These are phyloP conservation scores for Ceyx margarethae DNA, from an alignment of 2,113 vertebrate genomes.

Conservation along the genomic window DNA sequence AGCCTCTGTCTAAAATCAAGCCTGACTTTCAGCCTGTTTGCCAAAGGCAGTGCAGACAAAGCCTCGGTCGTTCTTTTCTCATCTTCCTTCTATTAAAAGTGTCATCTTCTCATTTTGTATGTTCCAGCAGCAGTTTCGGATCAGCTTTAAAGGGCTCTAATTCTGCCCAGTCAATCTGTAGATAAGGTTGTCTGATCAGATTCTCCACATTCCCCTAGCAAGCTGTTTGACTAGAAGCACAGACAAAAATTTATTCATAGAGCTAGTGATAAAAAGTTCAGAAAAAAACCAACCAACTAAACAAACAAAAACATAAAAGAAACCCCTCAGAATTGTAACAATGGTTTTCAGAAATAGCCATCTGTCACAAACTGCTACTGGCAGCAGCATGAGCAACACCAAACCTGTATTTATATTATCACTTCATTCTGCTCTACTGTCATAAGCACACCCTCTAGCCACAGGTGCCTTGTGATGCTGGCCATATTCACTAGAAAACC, in stretches of 20 bases:
- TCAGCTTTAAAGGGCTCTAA: background rate
- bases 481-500: background rate
- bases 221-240: background rate
- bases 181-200: background rate
- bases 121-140: background rate
- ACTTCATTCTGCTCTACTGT: background rate
- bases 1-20: background rate
- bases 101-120: background rate
- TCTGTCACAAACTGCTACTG: background rate
- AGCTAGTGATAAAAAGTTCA: background rate
- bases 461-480: background rate
- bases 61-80: background rate
- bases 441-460: background rate
- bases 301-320: background rate
- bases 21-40: background rate
- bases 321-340: background rate
- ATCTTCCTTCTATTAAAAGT: background rate
- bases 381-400: background rate
- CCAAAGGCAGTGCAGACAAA: background rate
- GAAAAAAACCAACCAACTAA: background rate
- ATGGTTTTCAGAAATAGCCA: background rate
- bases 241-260: background rate
- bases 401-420: background rate
- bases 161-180: background rate
- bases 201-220: background rate